Percentiles rank a stretch among this genome's conserved stretches.
Conservation (phyloP, 92 coral and sea anemone genomes). For the Hydrozoanthus gracilis region DNA sequence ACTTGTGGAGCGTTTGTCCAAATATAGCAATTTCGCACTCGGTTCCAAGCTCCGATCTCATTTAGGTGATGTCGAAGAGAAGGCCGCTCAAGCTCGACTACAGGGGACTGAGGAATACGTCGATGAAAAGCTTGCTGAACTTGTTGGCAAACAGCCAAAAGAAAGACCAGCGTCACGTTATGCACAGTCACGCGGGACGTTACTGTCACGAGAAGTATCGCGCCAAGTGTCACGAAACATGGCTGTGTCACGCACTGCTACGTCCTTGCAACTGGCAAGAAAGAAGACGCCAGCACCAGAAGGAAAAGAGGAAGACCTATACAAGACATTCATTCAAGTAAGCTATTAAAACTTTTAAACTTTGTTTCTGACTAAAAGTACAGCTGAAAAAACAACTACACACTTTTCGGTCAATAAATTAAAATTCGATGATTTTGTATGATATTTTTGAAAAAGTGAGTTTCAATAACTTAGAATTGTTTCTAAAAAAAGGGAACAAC, state of each 20-base stretch:
- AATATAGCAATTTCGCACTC: constrained; percentile 91
- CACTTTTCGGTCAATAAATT: constrained; percentile 31
- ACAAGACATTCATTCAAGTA: constrained; percentile 90
- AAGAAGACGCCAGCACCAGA: constrained; percentile 59
- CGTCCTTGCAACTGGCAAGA: constrained; percentile 84
- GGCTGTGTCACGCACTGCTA: constrained; percentile 93
- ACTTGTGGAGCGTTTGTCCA: constrained; percentile 83
- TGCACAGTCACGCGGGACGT: constrained; percentile 90
- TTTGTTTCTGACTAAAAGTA: constrained; percentile 72
- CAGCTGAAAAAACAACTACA: constrained; percentile 70
- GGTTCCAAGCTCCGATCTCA: constrained; percentile 87
- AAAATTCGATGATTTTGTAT: too few relatives aligned
- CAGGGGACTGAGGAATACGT: constrained; percentile 97
- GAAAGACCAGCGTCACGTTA: constrained; percentile 92
- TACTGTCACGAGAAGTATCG: constrained; percentile 81
- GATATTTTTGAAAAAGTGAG: too few relatives aligned
- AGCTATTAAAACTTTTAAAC: constrained; percentile 68
- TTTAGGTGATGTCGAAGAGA: constrained; percentile 88
- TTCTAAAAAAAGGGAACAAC: too few relatives aligned
- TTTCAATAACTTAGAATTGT: too few relatives aligned
- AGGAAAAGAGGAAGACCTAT: constrained; percentile 80
- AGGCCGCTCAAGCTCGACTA: constrained; percentile 77
- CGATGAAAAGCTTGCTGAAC: constrained; percentile 84
- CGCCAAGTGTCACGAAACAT: constrained; percentile 89
- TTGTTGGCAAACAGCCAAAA: constrained; percentile 73